Evolutionary conservation across 2,888 invertebrate species (phyloP).

Genomic region (Epistrophe eligans): DNA sequence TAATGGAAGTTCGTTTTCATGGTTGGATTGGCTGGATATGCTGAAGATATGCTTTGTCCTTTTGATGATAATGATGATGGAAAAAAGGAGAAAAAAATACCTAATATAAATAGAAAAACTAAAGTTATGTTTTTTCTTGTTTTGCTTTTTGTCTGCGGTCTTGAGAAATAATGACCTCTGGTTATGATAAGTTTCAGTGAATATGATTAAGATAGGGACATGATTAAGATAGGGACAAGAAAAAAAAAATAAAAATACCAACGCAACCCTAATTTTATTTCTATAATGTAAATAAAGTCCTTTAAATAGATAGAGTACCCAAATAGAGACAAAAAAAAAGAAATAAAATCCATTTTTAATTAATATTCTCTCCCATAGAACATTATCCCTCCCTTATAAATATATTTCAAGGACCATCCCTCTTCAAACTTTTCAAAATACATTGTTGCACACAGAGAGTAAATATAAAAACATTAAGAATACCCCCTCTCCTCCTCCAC

Average conservation of each 20-base stretch:
- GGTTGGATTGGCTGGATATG: constrained; percentile 42
- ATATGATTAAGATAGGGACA: background rate
- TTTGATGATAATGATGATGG: background rate
- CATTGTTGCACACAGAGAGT: constrained; percentile 8
- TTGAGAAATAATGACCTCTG: background rate
- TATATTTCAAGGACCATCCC: background rate
- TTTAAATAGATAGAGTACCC: background rate
- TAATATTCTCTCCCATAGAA: background rate
- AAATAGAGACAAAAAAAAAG: background rate
- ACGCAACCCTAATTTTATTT: background rate
- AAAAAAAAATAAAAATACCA: background rate
- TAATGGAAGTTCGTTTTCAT: constrained; percentile 41
- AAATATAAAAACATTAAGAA: constrained; percentile 11
- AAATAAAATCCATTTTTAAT: background rate
- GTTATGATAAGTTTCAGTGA: background rate
- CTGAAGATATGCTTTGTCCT: constrained; percentile 25
- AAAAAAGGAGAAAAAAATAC: background rate
- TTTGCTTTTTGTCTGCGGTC: background rate
- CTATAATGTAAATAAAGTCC: constrained; percentile 3
- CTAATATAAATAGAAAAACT: background rate
- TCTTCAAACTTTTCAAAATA: background rate
- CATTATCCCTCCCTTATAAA: background rate
- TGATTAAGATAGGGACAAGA: too few relatives aligned
- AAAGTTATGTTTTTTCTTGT: background rate
- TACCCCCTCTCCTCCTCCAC: background rate